These are phyloP conservation scores for Tipula lateralis DNA, from an alignment of 2,888 invertebrate genomes.

Conservation along the genomic window DNA sequence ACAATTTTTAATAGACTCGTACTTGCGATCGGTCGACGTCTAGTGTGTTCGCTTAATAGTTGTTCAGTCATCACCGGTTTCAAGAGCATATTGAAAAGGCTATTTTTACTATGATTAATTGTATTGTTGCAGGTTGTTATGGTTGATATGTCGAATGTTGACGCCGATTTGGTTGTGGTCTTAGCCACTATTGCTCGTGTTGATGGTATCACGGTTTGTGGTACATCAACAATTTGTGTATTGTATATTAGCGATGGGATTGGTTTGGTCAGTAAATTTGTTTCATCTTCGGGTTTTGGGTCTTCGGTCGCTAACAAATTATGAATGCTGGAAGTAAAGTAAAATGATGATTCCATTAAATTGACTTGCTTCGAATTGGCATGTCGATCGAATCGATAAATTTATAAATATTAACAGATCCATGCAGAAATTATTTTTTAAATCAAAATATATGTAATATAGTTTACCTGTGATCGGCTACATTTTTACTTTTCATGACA, in stretches of 20 bases:
- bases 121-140: background rate
- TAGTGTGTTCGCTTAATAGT: background rate
- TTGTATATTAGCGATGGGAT: background rate
- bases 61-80: background rate
- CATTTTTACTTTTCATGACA: conserved; percentile 48
- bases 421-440: background rate
- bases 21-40: background rate
- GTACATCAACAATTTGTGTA: background rate
- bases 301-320: background rate
- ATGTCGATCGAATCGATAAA: too few relatives aligned
- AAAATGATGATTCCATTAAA: background rate
- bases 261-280: background rate
- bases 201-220: background rate
- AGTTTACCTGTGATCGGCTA: conserved; percentile 30
- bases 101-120: background rate
- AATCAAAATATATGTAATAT: background rate
- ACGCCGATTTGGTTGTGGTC: background rate
- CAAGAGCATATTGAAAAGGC: background rate
- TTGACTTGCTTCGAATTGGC: too few relatives aligned
- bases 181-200: background rate
- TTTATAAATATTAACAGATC: background rate
- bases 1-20: background rate
- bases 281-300: background rate
- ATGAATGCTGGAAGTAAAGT: background rate
- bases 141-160: background rate